phyloP scores from a whole-genome alignment of 1,140 invertebrate genomes.

The Amphibalanus amphitrite region DNA sequence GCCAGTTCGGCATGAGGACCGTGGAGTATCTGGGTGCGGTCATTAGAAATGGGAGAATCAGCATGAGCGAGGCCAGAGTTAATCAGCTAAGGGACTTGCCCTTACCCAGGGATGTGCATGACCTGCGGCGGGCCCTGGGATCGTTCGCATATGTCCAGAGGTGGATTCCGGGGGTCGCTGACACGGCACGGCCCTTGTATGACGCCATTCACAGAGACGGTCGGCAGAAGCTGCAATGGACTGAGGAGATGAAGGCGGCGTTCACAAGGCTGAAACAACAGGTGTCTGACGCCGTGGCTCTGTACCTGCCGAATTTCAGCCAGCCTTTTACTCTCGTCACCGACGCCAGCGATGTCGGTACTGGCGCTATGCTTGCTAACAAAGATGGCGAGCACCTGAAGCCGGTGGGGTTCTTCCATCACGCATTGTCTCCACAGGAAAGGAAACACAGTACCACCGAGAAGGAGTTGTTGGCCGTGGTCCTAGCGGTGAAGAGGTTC shows the following conservation, averaged over 20 bases:
- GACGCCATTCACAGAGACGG: neutral
- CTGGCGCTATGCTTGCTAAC: slow-evolving; percentile 8
- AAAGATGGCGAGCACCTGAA: neutral
- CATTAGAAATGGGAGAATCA: neutral
- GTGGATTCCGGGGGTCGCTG: slow-evolving; percentile 6
- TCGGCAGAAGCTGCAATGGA: neutral
- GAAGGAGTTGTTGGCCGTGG: slow-evolving; percentile 5
- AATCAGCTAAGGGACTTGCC: too few species aligned
- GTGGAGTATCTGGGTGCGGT: neutral
- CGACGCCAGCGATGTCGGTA: slow-evolving; percentile 4
- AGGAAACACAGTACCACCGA: neutral
- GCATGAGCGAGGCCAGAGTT: too few species aligned
- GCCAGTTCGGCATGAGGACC: slow-evolving; percentile 3
- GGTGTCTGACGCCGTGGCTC: too few species aligned
- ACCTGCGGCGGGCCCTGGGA: slow-evolving; percentile 3
- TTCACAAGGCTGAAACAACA: neutral
- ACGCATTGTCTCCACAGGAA: neutral
- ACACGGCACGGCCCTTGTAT: neutral
- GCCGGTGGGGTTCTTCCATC: slow-evolving; percentile 6
- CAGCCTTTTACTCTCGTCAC: neutral
- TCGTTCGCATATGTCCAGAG: slow-evolving; percentile 8
- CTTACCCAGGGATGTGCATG: neutral
- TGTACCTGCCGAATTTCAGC: too few species aligned
- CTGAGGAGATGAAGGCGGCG: neutral
- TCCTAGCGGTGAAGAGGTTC: neutral